Evolutionary conservation across 2,113 vertebrate genomes (phyloP), one percentile per base, ranked within the genome.

Genomic region (Crypturellus undulatus): DNA sequence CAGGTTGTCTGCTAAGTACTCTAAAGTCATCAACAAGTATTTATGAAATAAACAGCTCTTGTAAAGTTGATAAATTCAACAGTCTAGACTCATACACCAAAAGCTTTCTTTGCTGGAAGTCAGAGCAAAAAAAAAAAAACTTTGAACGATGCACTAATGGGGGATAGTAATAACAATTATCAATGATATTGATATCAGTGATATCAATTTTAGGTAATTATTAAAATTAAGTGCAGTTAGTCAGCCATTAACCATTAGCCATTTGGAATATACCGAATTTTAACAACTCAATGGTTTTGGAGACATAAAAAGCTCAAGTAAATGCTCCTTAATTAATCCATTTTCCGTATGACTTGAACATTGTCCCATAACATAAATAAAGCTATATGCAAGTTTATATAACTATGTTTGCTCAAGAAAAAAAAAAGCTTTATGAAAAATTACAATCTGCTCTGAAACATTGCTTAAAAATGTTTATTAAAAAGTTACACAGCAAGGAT

Each of bases 391-490:
- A 82, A 84, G 10, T 3, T 63, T 40, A 77, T 6, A 2, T 45
- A 83, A 83, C 51, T 38, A 81, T 32, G 52, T 26, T 63, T 96
- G 77, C 91, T 81, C 71, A 93, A 82, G 17, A 88, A 86, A 72
- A 51, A 24, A 24, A 54, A 6, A 64, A 6, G 42, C 28, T 88
- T 70, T 17, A 82, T 54, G 86, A 87, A 81, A 84, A 90, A 45
- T 62, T 81, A 79, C 25, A 90, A 49, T 19, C 36, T 21, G 19
- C 24, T 69, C 68, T 2, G 8, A 75, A 47, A 71, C 45, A 73
- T 11, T 78, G 83, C n/a, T 51, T 73, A 42, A 24, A 87, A 77
- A 49, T 10, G 43, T 25, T 40, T 18, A 76, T 20, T 92, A 91
- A 95, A 87, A 68, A 56, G 16, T 17, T 56, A 56, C 16, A 56